phyloP scores from a whole-genome alignment of 1,140 invertebrate genomes.

The Scaptomyza montana region DNA sequence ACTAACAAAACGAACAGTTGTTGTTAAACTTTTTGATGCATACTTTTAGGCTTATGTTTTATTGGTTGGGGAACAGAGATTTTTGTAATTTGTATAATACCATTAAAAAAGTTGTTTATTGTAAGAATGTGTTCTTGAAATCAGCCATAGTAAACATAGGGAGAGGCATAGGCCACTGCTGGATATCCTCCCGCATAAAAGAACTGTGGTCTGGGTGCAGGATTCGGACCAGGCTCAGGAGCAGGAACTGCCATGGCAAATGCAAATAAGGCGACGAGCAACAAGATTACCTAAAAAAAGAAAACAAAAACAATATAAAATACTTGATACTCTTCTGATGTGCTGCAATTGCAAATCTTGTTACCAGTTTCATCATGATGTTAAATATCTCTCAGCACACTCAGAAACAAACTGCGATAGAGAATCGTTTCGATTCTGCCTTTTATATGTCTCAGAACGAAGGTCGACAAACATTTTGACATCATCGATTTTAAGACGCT shows the following conservation, averaged over 20 bases:
- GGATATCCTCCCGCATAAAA: constrained; percentile 65
- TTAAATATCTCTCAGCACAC: constrained; percentile 32
- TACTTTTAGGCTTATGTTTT: neutral
- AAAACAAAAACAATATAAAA: neutral
- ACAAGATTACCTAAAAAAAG: constrained; percentile 56
- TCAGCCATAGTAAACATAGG: constrained; percentile 71
- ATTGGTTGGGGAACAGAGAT: too few species aligned
- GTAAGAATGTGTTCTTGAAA: neutral
- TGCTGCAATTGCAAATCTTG: neutral
- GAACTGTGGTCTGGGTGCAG: constrained; percentile 62
- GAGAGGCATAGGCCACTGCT: constrained; percentile 60
- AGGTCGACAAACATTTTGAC: constrained; percentile 23
- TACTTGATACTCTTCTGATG: too few species aligned
- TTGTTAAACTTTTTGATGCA: neutral
- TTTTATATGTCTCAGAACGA: constrained; percentile 48
- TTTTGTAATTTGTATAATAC: neutral
- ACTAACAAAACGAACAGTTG: too few species aligned
- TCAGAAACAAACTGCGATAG: constrained; percentile 56
- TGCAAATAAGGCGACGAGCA: constrained; percentile 66
- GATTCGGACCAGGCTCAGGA: constrained; percentile 58
- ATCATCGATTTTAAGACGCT: neutral
- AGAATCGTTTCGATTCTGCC: constrained; percentile 30
- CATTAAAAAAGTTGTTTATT: constrained; percentile 36
- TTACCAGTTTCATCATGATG: constrained; percentile 75
- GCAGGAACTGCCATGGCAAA: constrained; percentile 57